These are phyloP conservation scores for Stercorarius parasiticus DNA, from an alignment of 2,113 vertebrate species.

Conservation along the genomic window DNA sequence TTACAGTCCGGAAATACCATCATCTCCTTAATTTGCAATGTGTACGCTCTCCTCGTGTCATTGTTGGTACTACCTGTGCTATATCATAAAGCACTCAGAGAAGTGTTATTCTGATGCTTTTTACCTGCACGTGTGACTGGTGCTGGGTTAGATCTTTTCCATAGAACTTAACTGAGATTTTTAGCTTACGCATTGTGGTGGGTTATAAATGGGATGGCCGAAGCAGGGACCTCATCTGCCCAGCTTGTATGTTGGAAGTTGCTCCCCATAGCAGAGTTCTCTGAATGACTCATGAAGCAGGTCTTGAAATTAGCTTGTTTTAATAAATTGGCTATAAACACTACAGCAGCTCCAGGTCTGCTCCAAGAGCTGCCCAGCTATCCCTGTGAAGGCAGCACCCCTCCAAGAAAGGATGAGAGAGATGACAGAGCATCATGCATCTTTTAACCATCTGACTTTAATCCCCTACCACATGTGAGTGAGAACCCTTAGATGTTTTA, in stretches of 20 bases:
- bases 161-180: neutral
- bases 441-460: constrained; percentile 18
- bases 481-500: constrained; percentile 6
- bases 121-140: neutral
- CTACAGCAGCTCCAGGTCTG: neutral
- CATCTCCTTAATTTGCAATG: neutral
- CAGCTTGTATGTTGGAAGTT: neutral
- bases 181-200: neutral
- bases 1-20: neutral
- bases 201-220: neutral
- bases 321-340: neutral
- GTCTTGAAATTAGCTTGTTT: neutral
- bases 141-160: neutral
- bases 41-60: rapidly evolving
- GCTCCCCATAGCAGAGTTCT: neutral
- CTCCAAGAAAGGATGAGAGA: neutral
- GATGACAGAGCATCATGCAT: neutral
- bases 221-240: neutral
- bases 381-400: neutral
- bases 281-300: neutral
- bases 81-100: neutral
- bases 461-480: neutral
- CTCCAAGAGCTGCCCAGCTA: neutral
- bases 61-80: neutral
- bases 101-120: neutral